Evolutionary conservation across 2,888 invertebrate genomes (phyloP), one percentile per base, ranked within the genome.

Genomic region (Bombylius discolor): DNA sequence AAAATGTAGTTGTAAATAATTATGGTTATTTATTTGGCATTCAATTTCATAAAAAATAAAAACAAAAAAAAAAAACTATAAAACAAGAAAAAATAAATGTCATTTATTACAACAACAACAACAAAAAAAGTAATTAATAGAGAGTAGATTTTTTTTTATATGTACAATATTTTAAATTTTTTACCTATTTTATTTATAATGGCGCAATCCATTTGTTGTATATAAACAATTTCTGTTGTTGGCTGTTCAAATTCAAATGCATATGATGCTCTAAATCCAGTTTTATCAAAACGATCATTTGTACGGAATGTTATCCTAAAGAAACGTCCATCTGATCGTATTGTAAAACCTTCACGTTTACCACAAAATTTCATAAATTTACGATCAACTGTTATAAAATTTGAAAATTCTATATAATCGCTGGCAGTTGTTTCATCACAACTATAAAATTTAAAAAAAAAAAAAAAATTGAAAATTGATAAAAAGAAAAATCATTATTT

Each of bases 351-450:
- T 7, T 66, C 63, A 39, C 66, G 63, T 58, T 70, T 72, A 8
- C 96, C 96, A 71, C 97, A 98, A 71, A 90, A 87, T 67, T 91
- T 81, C 51, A 85, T 82, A 73, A 88, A 91, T 72, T 93, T 92
- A 67, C 89, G 81, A 76, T 98, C 97, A 63, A 86, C 82, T 60
- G 89, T 84, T 80, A 89, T 83, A 70, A 87, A 93, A 77, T 97
- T 98, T 50, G 95, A 95, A 76, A 98, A 94, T 72, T 96, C 92
- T 53, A 98, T 89, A 74, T 88, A 96, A 75, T 98, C 98, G 68
- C 95, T 96, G 48, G 92, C 90, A 4, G 94, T 89, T 50, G 84
- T 81, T 57, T 89, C 87, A 67, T 90, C 89, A 71, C 97, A 98
- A 62, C 96, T 97, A 42, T 8, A 13, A 48, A 46, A 36, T 31